Evolutionary conservation across 2,113 vertebrate genomes (phyloP).

Genomic region (Sorex araneus): DNA sequence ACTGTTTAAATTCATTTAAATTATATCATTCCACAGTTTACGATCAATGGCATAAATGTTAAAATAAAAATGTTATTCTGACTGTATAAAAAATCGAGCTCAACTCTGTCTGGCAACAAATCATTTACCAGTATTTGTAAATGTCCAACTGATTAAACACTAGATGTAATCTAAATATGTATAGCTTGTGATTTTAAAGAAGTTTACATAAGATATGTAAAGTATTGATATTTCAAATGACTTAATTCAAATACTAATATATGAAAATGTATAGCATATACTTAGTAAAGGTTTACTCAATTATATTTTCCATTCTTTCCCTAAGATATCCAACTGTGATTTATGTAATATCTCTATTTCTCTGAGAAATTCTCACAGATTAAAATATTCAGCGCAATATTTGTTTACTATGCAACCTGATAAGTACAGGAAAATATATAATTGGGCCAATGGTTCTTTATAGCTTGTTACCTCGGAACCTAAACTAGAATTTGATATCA

Average conservation of each 20-base stretch:
- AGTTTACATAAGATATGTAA: conserved; percentile 60
- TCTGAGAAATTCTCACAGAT: conserved; percentile 50
- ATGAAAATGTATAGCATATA: not conserved
- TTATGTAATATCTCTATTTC: conserved; percentile 58
- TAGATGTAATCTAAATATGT: conserved; percentile 66
- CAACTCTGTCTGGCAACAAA: conserved; percentile 69
- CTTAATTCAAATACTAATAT: conserved; percentile 71
- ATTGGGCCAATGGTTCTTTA: not conserved
- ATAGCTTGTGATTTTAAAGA: conserved; percentile 72
- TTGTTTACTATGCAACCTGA: conserved; percentile 26
- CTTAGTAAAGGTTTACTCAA: conserved; percentile 42
- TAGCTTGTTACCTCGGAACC: not conserved
- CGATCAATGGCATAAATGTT: conserved; percentile 65
- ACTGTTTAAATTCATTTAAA: conserved; percentile 63
- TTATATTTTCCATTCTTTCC: conserved; percentile 1
- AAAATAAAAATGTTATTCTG: conserved; percentile 70
- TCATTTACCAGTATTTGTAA: conserved; percentile 72
- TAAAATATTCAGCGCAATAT: conserved; percentile 42
- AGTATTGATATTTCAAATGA: conserved; percentile 72
- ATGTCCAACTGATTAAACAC: conserved; percentile 73
- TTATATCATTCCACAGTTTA: conserved; percentile 66
- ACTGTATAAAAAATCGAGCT: conserved; percentile 64
- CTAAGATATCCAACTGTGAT: not conserved
- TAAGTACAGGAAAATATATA: not conserved
- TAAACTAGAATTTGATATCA: not conserved